Percentiles rank a stretch among this genome's conserved stretches.
These are phyloP conservation scores for Otolemur crassicaudatus DNA, from an alignment of 2,797 vertebrate genomes.

Conservation along the genomic window DNA sequence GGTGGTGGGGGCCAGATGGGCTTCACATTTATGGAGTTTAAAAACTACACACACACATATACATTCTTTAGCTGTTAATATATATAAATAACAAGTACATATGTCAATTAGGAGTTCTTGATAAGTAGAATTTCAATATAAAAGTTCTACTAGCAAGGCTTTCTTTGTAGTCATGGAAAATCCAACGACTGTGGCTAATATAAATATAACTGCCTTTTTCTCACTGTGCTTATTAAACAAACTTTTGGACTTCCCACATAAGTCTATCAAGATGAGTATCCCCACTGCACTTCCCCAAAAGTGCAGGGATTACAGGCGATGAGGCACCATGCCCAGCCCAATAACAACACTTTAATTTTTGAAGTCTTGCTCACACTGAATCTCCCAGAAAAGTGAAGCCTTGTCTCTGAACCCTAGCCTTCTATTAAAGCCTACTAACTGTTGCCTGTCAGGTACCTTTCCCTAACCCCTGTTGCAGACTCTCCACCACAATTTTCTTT, in stretches of 20 bases:
- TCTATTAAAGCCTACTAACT: background rate
- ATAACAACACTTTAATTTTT: background rate
- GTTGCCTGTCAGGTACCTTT: background rate
- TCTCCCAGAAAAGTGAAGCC: background rate
- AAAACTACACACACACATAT: background rate
- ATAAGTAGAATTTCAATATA: background rate
- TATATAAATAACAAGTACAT: background rate
- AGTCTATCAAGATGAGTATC: background rate
- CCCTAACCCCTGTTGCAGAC: background rate
- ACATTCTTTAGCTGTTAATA: background rate
- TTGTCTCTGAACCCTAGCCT: background rate
- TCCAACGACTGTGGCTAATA: background rate
- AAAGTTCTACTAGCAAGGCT: background rate
- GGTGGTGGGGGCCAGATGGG: background rate
- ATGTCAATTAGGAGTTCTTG: background rate
- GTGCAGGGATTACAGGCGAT: background rate
- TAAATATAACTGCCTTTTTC: background rate
- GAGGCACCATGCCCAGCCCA: background rate
- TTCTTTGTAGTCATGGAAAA: background rate
- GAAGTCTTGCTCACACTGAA: background rate
- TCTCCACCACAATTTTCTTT: background rate
- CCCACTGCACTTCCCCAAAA: background rate
- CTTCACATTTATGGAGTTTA: background rate
- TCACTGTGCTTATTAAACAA: background rate
- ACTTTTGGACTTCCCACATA: background rate